Conservation (phyloP, 2,113 vertebrate species). For the Xenopus laevis region DNA sequence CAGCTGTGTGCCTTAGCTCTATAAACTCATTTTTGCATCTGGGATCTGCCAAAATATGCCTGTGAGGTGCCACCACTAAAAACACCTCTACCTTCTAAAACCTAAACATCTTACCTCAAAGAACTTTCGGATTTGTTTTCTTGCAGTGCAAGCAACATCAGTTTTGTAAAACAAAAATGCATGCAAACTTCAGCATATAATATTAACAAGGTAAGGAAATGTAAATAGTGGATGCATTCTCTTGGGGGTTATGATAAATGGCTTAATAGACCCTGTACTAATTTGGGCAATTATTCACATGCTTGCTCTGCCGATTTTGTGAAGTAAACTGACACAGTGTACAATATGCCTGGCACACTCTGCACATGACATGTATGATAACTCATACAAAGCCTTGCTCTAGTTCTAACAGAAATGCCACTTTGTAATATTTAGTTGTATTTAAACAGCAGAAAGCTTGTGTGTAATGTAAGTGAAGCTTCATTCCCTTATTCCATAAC, state of each 20-base stretch:
- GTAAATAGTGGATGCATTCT: constrained; percentile 1
- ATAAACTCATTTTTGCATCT: too few relatives aligned
- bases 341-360: neutral
- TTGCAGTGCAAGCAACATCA: constrained; percentile 14
- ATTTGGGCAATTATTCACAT: constrained; percentile 34
- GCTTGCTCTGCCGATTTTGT: constrained; percentile 6
- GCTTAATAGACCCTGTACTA: constrained; percentile 23
- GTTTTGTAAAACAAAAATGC: neutral
- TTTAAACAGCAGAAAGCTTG: neutral
- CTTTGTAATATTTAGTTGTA: too few relatives aligned
- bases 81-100: too few relatives aligned
- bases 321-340: constrained; percentile 22
- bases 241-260: constrained; percentile 31
- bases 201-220: constrained; percentile 15
- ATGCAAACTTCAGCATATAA: constrained; percentile 9
- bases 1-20: too few relatives aligned
- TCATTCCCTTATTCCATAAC: neutral
- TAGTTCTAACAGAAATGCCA: too few relatives aligned
- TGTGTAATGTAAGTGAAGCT: neutral
- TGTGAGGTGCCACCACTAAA: too few relatives aligned
- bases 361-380: too few relatives aligned
- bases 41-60: too few relatives aligned
- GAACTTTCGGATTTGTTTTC: neutral
- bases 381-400: too few relatives aligned
- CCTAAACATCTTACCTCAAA: neutral